These are phyloP conservation scores for Leptobrachium ailaonicum DNA, from an alignment of 2,113 vertebrate genomes.

Conservation along the genomic window DNA sequence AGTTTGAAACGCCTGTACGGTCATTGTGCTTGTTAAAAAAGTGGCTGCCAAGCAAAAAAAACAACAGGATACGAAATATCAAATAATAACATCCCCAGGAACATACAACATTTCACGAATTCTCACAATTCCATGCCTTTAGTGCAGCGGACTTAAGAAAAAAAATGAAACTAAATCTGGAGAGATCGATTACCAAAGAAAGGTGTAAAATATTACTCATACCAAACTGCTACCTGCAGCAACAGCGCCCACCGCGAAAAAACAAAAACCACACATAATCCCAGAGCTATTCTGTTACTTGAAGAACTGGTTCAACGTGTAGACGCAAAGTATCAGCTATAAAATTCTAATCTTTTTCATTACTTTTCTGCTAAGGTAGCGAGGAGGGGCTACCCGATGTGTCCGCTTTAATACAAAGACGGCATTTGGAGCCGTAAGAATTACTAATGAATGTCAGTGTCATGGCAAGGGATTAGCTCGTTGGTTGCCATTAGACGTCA, in stretches of 20 bases:
- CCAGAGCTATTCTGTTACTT: conserved; percentile 18
- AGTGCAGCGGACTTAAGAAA: background rate
- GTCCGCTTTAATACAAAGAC: background rate
- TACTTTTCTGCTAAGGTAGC: background rate
- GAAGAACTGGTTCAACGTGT: conserved; percentile 40
- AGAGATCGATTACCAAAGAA: conserved; percentile 12
- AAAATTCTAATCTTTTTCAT: conserved; percentile 6
- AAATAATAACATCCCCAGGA: conserved; percentile 19
- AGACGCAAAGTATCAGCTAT: conserved; percentile 15
- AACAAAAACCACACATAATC: conserved; percentile 13
- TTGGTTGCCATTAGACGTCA: no score
- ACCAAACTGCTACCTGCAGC: conserved; percentile 39
- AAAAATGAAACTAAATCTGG: background rate
- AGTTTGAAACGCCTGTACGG: no score
- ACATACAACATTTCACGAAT: background rate
- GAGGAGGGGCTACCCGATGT: background rate
- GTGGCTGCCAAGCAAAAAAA: no score
- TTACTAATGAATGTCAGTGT: no score
- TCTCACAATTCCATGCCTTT: background rate
- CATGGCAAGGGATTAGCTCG: no score
- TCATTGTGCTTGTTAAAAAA: no score
- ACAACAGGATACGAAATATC: background rate
- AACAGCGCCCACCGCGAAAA: conserved; percentile 25
- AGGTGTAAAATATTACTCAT: conserved; percentile 14
- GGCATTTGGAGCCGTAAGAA: no score